A percentile compares a stretch with the other conserved stretches of the same genome.
Conservation (phyloP, 2,888 invertebrate genomes). For the Callimorpha dominula region DNA sequence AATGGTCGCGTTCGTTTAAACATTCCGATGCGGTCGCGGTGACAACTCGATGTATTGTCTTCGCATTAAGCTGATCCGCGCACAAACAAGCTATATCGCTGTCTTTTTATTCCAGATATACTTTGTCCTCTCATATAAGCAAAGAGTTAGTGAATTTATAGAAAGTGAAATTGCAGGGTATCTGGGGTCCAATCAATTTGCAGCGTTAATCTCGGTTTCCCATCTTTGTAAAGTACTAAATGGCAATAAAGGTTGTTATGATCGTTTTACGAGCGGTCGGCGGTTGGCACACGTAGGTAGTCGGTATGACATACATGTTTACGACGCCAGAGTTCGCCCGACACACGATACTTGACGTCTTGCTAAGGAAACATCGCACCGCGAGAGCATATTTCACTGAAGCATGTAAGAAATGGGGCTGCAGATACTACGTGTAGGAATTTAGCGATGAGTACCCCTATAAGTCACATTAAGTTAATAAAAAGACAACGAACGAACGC, state of each 20-base stretch:
- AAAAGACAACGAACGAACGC: slow-evolving; percentile 4
- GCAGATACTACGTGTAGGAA: slow-evolving; percentile 78
- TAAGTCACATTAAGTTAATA: slow-evolving; percentile 37
- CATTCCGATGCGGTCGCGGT: slow-evolving; percentile 84
- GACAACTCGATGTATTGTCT: slow-evolving; percentile 86
- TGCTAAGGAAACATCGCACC: slow-evolving; percentile 71
- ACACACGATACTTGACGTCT: slow-evolving; percentile 81
- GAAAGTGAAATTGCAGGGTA: slow-evolving; percentile 41
- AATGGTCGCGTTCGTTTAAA: slow-evolving; percentile 81
- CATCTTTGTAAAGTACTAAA: slow-evolving; percentile 57
- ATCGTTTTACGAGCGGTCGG: slow-evolving; percentile 73
- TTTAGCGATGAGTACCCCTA: slow-evolving; percentile 49
- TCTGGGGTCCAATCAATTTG: slow-evolving; percentile 54
- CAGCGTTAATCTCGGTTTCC: slow-evolving; percentile 48
- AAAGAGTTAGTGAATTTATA: slow-evolving; percentile 43
- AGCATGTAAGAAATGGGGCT: slow-evolving; percentile 71
- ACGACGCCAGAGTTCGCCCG: slow-evolving; percentile 73
- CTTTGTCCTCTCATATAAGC: slow-evolving; percentile 40
- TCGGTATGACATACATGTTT: slow-evolving; percentile 78
- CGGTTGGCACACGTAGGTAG: slow-evolving; percentile 73
- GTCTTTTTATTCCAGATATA: slow-evolving; percentile 64
- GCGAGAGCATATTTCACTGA: slow-evolving; percentile 75
- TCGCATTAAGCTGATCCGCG: slow-evolving; percentile 71
- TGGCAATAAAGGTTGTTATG: slow-evolving; percentile 66
- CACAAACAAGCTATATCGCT: slow-evolving; percentile 71